Base-by-base conservation (phyloP, 2,113 vertebrate species). In the Melanostigma gelatinosum region DNA sequence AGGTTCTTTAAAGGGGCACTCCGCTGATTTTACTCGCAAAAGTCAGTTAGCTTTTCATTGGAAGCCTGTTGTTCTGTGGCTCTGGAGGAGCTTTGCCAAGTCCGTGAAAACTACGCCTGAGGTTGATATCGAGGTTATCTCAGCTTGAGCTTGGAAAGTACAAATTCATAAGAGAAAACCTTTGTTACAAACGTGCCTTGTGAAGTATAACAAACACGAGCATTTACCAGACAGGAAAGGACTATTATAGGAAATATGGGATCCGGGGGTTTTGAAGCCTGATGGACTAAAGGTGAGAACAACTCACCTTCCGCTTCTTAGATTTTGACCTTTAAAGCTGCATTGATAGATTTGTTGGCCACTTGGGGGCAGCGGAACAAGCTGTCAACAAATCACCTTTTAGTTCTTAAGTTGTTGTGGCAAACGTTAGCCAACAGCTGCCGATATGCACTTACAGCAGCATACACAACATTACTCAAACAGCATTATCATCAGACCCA, bases 371-470 rank as follows among this genome's bases (percentile, higher is more conserved):
- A 62, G 34, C 18, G 18, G 20, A 69, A 46, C 10, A 29, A 42
- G 27, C 36, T 32, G 67, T 67, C 67, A 79, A 78, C 22, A 27
- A n/a, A 68, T 44, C 1, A 48, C 12, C 46, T 40, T 55, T 38
- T 10, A 32, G 48, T 13, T 60, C 27, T 58, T 58, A 32, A 32
- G n/a, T 42, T 32, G 3, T 32, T 34, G 8, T 50, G 42, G 12
- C 22, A 44, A 27, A 55, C 0, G 3, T 32, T 58, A 58, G 60
- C 32, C 22, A 62, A 60, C 42, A 62, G 42, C 6, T 42, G 15
- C 27, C 36, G 20, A 34, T 57, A 55, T 64, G 8, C n/a, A 38
- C 40, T 22, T 24, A 20, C 32, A 50, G 15, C 42, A 22, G 3
- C 36, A 40, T 8, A 72, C 55, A 32, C 52, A 61, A 29, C 69